phyloP scores from a whole-genome alignment of 2,113 vertebrate genomes.

The Cryptoleucopteryx plumbea region DNA sequence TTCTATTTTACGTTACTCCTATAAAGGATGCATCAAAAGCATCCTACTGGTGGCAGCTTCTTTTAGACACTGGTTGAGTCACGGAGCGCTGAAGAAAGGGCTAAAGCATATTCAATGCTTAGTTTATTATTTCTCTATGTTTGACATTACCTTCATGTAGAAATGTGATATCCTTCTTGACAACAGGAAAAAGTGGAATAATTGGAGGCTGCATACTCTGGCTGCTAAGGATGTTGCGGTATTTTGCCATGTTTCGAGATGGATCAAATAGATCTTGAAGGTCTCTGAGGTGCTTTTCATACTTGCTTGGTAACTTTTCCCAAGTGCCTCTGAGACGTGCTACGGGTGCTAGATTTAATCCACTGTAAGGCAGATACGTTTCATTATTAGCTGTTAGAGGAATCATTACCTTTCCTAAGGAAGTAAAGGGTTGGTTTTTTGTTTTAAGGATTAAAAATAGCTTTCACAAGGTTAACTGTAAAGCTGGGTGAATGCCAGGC shows the following conservation, averaged over 20 bases:
- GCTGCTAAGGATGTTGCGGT: conserved; percentile 94
- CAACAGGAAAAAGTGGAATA: conserved; percentile 95
- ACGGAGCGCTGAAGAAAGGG: not conserved
- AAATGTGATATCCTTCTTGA: conserved; percentile 99
- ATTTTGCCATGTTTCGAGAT: conserved; percentile 97
- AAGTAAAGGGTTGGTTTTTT: not conserved
- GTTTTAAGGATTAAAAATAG: not conserved
- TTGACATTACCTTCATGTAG: conserved; percentile 89
- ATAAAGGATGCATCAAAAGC: not conserved
- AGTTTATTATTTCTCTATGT: not conserved
- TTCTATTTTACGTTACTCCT: not conserved
- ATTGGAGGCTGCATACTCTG: conserved; percentile 97
- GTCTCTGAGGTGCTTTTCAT: conserved; percentile 93
- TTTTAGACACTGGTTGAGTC: not conserved
- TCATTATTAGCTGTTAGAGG: not conserved
- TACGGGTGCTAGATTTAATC: conserved; percentile 91
- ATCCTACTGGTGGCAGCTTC: not conserved
- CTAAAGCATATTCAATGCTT: not conserved
- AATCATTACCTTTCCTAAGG: not conserved
- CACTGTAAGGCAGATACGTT: conserved; percentile 68
- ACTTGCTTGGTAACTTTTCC: conserved; percentile 96
- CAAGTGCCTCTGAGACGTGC: conserved; percentile 90
- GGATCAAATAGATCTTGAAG: conserved; percentile 98
- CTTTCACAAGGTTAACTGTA: not conserved
- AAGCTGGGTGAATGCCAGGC: not conserved